A percentile compares a stretch with the other conserved stretches of the same genome.
phyloP scores from a whole-genome alignment of 2,113 vertebrate species.

The Gymnogyps californianus region DNA sequence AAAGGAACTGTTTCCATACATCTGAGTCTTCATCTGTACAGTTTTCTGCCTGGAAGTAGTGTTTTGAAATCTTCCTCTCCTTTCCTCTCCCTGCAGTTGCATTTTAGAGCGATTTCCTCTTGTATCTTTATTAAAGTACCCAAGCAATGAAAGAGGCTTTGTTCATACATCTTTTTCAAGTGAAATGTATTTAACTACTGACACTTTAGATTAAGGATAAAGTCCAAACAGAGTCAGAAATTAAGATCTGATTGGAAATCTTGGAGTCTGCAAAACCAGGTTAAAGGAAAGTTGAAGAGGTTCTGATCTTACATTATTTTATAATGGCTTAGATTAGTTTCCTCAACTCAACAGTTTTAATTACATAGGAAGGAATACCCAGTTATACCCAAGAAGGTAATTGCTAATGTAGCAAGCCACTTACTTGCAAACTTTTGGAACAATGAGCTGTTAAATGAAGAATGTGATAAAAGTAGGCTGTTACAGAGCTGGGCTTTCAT shows the following conservation, averaged over 20 bases:
- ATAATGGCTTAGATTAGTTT: slow-evolving; percentile 41
- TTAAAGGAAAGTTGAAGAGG: slow-evolving; percentile 50
- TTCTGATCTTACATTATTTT: slow-evolving; percentile 33
- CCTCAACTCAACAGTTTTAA: slow-evolving; percentile 44
- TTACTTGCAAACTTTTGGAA: slow-evolving; percentile 36
- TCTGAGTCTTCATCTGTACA: neutral
- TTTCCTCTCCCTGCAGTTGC: neutral
- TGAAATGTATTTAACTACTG: slow-evolving; percentile 30
- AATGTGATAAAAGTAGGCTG: neutral
- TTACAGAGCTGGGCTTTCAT: neutral
- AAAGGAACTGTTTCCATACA: neutral
- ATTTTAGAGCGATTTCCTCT: neutral
- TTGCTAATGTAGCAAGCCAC: slow-evolving; percentile 40
- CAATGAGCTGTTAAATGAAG: slow-evolving; percentile 25
- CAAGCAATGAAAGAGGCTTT: neutral
- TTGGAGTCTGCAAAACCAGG: neutral
- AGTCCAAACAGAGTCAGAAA: slow-evolving; percentile 7
- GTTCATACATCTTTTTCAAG: slow-evolving; percentile 11
- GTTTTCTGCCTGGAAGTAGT: neutral
- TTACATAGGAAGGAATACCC: neutral
- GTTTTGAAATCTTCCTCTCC: neutral
- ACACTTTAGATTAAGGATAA: slow-evolving; percentile 39
- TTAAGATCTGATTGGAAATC: slow-evolving; percentile 36
- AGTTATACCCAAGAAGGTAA: slow-evolving; percentile 33
- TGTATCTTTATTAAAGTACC: neutral